These are phyloP conservation scores for Siniperca obscura DNA, from an alignment of 2,797 vertebrate genomes.

Conservation along the genomic window DNA sequence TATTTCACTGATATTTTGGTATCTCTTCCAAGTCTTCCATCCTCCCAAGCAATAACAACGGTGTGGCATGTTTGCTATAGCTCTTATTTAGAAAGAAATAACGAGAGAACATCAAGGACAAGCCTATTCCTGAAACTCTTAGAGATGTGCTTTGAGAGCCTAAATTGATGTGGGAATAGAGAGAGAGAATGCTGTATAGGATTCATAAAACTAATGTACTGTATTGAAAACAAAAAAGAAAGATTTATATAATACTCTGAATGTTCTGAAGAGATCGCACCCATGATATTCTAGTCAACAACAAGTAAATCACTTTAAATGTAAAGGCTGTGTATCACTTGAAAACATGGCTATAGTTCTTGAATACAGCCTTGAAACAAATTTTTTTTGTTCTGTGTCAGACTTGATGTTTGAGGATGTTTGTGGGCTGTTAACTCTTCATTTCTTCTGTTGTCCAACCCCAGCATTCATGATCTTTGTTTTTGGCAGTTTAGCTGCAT, in stretches of 20 bases:
- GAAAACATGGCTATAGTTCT: background rate
- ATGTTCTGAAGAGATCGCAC: background rate
- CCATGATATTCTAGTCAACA: background rate
- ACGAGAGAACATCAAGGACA: slow-evolving; percentile 1
- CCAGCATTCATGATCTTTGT: slow-evolving; percentile 25
- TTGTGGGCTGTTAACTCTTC: background rate
- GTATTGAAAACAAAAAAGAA: background rate
- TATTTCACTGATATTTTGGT: background rate
- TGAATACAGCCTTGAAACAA: background rate
- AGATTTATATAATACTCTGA: background rate
- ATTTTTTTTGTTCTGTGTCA: background rate
- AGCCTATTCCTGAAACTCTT: background rate
- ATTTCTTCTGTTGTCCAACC: slow-evolving; percentile 26
- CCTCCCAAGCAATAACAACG: background rate
- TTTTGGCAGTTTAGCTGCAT: slow-evolving; percentile 64
- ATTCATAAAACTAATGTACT: background rate
- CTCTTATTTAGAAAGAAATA: background rate
- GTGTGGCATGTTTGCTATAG: background rate
- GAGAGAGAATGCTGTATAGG: background rate
- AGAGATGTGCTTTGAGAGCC: background rate
- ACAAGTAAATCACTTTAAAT: background rate
- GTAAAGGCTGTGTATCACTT: background rate
- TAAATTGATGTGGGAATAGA: slow-evolving; percentile 1
- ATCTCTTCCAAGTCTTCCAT: background rate
- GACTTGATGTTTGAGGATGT: slow-evolving; percentile 2